Percentiles rank a stretch among this genome's conserved stretches.
These are phyloP conservation scores for Dinomys branickii DNA, from an alignment of 2,113 vertebrate species.

Conservation along the genomic window DNA sequence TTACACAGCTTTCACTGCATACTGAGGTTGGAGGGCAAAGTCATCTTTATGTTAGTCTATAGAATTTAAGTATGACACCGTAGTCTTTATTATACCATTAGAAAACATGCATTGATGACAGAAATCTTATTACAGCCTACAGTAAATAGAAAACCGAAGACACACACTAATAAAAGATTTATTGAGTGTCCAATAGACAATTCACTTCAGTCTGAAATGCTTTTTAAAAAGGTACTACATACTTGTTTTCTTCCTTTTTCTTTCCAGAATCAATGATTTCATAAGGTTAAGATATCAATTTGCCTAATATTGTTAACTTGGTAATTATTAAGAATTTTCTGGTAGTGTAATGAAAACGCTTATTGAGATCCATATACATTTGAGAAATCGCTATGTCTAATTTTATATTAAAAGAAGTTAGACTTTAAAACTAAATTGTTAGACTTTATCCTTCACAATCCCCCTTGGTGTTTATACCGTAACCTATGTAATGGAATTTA, in stretches of 20 bases:
- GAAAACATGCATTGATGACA: constrained; percentile 8
- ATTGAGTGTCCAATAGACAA: neutral
- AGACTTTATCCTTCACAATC: neutral
- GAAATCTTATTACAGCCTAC: constrained; percentile 3
- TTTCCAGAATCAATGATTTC: neutral
- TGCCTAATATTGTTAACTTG: neutral
- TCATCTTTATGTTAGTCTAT: neutral
- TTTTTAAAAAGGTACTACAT: neutral
- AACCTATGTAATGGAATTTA: neutral
- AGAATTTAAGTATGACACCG: neutral
- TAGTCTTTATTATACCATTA: neutral
- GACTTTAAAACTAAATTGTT: too few species aligned
- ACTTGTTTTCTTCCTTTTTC: neutral
- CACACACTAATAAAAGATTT: constrained; percentile 32
- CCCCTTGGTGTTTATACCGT: neutral
- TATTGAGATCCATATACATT: neutral
- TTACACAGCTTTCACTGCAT: neutral
- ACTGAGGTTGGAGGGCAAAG: constrained; percentile 6
- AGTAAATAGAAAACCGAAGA: constrained; percentile 48
- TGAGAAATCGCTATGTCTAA: neutral
- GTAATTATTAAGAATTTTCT: neutral
- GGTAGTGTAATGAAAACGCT: neutral
- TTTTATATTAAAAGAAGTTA: too few species aligned
- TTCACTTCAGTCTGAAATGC: neutral
- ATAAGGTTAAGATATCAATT: neutral